Conservation (phyloP, 2,888 invertebrate genomes). For the Halictus ligatus region DNA sequence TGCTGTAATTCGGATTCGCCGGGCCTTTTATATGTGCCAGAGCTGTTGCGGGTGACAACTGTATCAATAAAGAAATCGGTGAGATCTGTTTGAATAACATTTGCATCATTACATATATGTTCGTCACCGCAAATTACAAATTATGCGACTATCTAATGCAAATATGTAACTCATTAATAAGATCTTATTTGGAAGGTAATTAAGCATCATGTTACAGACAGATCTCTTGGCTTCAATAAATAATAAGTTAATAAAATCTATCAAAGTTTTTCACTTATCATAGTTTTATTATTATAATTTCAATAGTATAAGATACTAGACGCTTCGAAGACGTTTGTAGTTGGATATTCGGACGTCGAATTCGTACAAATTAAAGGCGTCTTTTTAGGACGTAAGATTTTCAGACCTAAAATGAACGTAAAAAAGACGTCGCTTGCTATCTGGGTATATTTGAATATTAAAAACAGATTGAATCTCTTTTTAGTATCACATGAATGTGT, state of each 20-base stretch:
- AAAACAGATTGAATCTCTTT: too few relatives aligned
- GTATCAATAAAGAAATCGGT: slow-evolving; percentile 42
- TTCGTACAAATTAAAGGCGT: too few relatives aligned
- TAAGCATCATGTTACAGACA: background rate
- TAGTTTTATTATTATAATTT: background rate
- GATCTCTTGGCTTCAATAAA: background rate
- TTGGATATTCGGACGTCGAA: too few relatives aligned
- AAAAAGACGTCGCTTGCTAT: too few relatives aligned
- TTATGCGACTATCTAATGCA: slow-evolving; percentile 44
- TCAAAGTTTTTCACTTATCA: background rate
- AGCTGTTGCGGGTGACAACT: slow-evolving; percentile 32
- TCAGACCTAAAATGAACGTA: too few relatives aligned
- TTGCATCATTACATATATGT: slow-evolving; percentile 27
- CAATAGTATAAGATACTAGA: background rate
- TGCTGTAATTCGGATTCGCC: slow-evolving; percentile 13
- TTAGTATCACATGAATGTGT: too few relatives aligned
- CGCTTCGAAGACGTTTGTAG: too few relatives aligned
- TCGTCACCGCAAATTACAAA: slow-evolving; percentile 23
- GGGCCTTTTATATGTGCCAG: slow-evolving; percentile 42
- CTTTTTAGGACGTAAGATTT: too few relatives aligned
- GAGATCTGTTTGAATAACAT: slow-evolving; percentile 17
- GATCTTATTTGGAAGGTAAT: background rate
- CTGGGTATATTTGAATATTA: too few relatives aligned
- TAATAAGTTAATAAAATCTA: background rate
- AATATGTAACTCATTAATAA: slow-evolving; percentile 42